phyloP scores from a whole-genome alignment of 2,888 invertebrate species.

The Drosophila anomelani region DNA sequence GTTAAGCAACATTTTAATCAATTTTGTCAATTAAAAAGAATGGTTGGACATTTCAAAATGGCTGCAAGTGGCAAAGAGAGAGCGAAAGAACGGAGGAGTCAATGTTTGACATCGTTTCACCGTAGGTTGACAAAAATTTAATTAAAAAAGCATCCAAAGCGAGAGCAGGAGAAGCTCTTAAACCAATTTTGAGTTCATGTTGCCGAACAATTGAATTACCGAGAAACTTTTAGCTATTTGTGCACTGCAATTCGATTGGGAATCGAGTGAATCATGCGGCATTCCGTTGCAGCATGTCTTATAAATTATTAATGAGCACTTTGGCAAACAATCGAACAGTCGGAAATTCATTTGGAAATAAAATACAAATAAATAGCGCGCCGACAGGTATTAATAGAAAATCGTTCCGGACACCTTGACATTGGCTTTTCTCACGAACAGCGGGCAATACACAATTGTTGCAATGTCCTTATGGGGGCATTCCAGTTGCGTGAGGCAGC shows the following conservation, averaged over 20 bases:
- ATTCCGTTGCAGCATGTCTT: slow-evolving; percentile 52
- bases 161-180: slow-evolving; percentile 46
- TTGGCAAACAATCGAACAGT: slow-evolving; percentile 35
- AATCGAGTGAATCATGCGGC: slow-evolving; percentile 38
- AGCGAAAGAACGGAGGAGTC: neutral
- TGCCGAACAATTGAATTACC: slow-evolving; percentile 60
- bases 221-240: slow-evolving; percentile 16
- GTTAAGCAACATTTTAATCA: slow-evolving; percentile 78
- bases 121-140: slow-evolving; percentile 40
- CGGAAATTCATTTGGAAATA: slow-evolving; percentile 39
- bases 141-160: slow-evolving; percentile 52
- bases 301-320: slow-evolving; percentile 74
- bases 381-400: slow-evolving; percentile 42
- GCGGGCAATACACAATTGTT: slow-evolving; percentile 36
- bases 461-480: slow-evolving; percentile 65
- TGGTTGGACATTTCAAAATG: slow-evolving; percentile 51
- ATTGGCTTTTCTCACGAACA: slow-evolving; percentile 56
- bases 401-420: slow-evolving; percentile 50
- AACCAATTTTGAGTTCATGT: slow-evolving; percentile 61
- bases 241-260: slow-evolving; percentile 10
- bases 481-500: slow-evolving; percentile 51
- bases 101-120: slow-evolving; percentile 54
- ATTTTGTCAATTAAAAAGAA: slow-evolving; percentile 75
- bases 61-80: slow-evolving; percentile 9
- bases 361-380: slow-evolving; percentile 16